These are phyloP conservation scores for Chalcis sispes DNA, from an alignment of 2,888 invertebrate genomes.

Conservation along the genomic window DNA sequence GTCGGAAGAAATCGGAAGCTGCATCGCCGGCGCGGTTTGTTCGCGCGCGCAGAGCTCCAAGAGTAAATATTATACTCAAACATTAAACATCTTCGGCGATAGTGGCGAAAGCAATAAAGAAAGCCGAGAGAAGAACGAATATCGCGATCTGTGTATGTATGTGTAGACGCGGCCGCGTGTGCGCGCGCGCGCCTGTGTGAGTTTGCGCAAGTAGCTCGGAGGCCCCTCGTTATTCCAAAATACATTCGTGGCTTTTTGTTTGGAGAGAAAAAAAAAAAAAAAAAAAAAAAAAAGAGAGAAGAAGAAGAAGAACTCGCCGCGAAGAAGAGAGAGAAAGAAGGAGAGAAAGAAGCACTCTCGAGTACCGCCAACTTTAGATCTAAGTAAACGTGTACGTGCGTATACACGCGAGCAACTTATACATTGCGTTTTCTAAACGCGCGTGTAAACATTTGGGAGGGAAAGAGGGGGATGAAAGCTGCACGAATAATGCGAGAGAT, in stretches of 20 bases:
- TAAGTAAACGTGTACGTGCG: background rate
- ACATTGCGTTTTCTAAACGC: constrained; percentile 2
- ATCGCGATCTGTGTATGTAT: constrained; percentile 39
- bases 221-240: too few relatives aligned
- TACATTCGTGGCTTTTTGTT: constrained; percentile 27
- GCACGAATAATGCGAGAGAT: background rate
- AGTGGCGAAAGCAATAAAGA: constrained; percentile 44
- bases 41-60: constrained; percentile 38
- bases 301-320: constrained; percentile 8
- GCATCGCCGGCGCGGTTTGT: too few relatives aligned
- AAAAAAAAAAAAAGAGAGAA: too few relatives aligned
- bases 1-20: constrained; percentile 64
- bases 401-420: constrained; percentile 1
- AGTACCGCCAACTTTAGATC: constrained; percentile 37
- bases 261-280: constrained; percentile 22
- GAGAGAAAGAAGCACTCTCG: constrained; percentile 7
- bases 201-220: too few relatives aligned
- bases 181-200: background rate
- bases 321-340: too few relatives aligned
- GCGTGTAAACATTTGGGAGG: constrained; percentile 36
- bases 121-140: constrained; percentile 24
- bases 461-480: too few relatives aligned
- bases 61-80: constrained; percentile 71
- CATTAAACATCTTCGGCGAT: constrained; percentile 70
- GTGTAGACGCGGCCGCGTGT: background rate